These are phyloP conservation scores for Toxonevra muliebris DNA, from an alignment of 2,888 invertebrate species.

Conservation along the genomic window DNA sequence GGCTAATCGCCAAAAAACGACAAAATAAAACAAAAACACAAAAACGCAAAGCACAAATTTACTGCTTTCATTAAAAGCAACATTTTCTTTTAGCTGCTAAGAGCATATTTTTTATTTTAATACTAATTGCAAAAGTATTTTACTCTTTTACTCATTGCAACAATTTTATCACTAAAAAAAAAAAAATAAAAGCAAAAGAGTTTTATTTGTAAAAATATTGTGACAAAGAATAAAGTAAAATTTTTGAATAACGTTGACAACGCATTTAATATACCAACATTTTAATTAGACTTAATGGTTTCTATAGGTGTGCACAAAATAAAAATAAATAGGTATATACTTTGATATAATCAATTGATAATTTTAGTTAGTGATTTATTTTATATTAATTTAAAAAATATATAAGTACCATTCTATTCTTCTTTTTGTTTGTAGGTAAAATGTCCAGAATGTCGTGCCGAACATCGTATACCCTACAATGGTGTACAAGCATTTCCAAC, in stretches of 20 bases:
- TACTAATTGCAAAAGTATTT: neutral
- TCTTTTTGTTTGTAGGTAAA: constrained; percentile 74
- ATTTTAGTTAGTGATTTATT: too few relatives aligned
- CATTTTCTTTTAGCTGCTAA: too few relatives aligned
- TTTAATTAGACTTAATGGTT: constrained; percentile 41
- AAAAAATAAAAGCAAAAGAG: neutral
- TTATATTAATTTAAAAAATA: too few relatives aligned
- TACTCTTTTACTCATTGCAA: neutral
- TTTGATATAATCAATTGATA: too few relatives aligned
- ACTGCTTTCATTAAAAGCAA: too few relatives aligned
- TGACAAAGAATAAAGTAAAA: too few relatives aligned
- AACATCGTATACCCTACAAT: constrained; percentile 95
- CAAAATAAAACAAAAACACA: neutral
- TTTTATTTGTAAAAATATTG: neutral
- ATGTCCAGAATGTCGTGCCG: constrained; percentile 98
- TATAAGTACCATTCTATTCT: neutral
- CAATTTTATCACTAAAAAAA: neutral
- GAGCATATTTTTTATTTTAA: neutral
- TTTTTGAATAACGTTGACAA: too few relatives aligned
- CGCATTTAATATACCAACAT: too few relatives aligned
- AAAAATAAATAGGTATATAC: too few relatives aligned
- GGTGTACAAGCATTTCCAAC: constrained; percentile 95
- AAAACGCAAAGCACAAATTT: neutral
- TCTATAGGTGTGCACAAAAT: constrained; percentile 48
- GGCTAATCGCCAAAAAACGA: neutral